A percentile compares a stretch with the other conserved stretches of the same genome.
phyloP scores from a whole-genome alignment of 2,797 vertebrate species.

The Chiloscyllium punctatum region DNA sequence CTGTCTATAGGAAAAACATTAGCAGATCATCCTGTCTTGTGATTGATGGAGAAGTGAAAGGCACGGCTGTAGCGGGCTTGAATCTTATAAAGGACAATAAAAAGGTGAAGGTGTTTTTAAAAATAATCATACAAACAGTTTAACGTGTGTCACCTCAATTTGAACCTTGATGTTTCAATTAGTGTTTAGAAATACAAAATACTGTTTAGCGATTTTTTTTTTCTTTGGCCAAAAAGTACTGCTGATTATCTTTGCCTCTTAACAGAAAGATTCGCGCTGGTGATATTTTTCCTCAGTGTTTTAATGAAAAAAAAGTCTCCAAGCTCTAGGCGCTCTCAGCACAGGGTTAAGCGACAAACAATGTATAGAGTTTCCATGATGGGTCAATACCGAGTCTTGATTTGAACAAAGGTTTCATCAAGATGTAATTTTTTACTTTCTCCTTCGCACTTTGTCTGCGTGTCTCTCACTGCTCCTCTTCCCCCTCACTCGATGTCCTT shows the following conservation, averaged over 20 bases:
- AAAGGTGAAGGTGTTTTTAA: constrained; percentile 34
- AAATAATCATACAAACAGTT: constrained; percentile 5
- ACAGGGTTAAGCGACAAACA: constrained; percentile 29
- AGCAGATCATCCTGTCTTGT: constrained; percentile 56
- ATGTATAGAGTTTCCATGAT: constrained; percentile 3
- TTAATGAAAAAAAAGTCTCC: background rate
- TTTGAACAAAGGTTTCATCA: constrained; percentile 39
- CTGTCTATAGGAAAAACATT: constrained; percentile 70
- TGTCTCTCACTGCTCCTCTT: background rate
- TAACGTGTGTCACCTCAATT: background rate
- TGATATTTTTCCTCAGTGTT: background rate
- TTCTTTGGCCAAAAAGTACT: background rate
- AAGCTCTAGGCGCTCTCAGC: background rate
- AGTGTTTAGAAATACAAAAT: background rate
- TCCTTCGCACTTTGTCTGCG: background rate
- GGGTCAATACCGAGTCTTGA: constrained; percentile 46
- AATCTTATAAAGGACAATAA: constrained; percentile 34
- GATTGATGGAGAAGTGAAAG: constrained; percentile 55
- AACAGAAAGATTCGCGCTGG: background rate
- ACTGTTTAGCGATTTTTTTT: background rate
- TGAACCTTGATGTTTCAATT: constrained; percentile 26
- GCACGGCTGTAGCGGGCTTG: constrained; percentile 12
- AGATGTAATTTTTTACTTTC: constrained; percentile 32
- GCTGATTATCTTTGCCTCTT: too few species aligned
- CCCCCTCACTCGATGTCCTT: background rate